Conservation (phyloP, 2,113 vertebrate genomes). For the Hypocryptadius cinnamomeus region DNA sequence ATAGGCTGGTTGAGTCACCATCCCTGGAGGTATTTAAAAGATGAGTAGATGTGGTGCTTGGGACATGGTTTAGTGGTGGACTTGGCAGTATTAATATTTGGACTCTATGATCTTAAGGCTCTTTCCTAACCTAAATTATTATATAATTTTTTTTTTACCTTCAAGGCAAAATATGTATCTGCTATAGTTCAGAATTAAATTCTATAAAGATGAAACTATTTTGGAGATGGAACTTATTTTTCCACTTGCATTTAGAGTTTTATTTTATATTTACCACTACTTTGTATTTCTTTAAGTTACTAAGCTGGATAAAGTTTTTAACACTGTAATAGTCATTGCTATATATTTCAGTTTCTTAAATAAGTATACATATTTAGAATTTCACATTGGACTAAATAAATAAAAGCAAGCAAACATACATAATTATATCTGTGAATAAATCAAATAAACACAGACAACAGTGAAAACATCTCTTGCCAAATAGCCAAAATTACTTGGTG, state of each 20-base stretch:
- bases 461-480: not conserved
- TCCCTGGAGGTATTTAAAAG: not conserved
- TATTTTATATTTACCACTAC: not conserved
- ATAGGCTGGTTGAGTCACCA: not conserved
- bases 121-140: not conserved
- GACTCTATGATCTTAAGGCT: not conserved
- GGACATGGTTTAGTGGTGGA: not conserved
- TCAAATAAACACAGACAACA: not conserved
- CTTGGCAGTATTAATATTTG: not conserved
- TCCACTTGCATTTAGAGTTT: not conserved
- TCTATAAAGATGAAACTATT: not conserved
- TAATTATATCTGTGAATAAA: not conserved
- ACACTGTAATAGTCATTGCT: not conserved
- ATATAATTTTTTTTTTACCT: not conserved
- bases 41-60: rapidly evolving
- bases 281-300: not conserved
- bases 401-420: not conserved
- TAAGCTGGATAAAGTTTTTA: not conserved
- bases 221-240: not conserved
- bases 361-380: not conserved
- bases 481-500: not conserved
- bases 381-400: not conserved
- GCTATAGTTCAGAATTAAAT: not conserved
- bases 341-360: not conserved
- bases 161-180: not conserved